Conservation (phyloP, 2,113 vertebrate species). For the Chloroceryle aenea region DNA sequence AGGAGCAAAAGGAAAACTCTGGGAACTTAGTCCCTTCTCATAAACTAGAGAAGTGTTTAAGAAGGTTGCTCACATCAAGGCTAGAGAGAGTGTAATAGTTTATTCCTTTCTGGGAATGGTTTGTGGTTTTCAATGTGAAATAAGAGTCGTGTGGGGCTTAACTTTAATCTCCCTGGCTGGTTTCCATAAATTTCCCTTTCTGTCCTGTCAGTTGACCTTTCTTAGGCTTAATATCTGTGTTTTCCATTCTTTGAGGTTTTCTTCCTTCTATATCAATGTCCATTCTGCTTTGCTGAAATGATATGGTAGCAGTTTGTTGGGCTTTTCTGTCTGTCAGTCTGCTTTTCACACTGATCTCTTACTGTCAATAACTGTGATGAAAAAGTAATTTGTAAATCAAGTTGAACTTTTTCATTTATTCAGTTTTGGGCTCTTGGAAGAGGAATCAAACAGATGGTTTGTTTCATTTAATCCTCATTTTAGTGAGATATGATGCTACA, state of each 20-base stretch:
- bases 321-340: background rate
- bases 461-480: background rate
- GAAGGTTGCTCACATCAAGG: slow-evolving; percentile 10
- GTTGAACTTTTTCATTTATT: background rate
- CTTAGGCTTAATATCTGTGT: background rate
- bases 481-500: background rate
- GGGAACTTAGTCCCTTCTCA: background rate
- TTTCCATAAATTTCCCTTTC: slow-evolving; percentile 32
- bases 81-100: background rate
- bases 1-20: background rate
- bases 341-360: background rate
- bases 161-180: background rate
- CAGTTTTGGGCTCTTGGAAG: background rate
- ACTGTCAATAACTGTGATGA: background rate
- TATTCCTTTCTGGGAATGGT: background rate
- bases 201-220: background rate
- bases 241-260: slow-evolving; percentile 20
- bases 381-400: background rate
- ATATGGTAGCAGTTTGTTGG: background rate
- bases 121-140: slow-evolving; percentile 48
- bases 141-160: slow-evolving; percentile 32
- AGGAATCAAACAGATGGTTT: background rate
- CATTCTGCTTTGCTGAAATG: background rate
- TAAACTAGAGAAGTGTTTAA: background rate
- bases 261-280: background rate